Conservation (phyloP, 2,888 invertebrate genomes). For the Apantesis nais region DNA sequence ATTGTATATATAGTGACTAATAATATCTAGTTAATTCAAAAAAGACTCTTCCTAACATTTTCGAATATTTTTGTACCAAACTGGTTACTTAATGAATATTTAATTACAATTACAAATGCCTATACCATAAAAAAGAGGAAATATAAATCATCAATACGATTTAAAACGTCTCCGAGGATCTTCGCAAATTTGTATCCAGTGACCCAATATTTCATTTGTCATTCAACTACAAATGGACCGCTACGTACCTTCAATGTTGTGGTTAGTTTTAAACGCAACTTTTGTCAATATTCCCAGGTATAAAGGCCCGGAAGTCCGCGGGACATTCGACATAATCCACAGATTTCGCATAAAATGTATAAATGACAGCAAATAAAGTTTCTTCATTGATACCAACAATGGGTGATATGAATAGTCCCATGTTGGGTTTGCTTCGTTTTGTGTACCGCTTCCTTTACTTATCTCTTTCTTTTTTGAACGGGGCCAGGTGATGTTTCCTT, state of each 20-base stretch:
- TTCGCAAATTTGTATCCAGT: constrained; percentile 43
- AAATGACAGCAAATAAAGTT: constrained; percentile 78
- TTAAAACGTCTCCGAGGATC: constrained; percentile 38
- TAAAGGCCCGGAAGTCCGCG: constrained; percentile 74
- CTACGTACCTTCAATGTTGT: constrained; percentile 54
- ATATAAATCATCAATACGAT: constrained; percentile 28
- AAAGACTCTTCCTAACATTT: not conserved
- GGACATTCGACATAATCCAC: constrained; percentile 60
- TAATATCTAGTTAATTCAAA: not conserved
- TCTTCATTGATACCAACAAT: constrained; percentile 67
- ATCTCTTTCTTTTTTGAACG: constrained; percentile 45
- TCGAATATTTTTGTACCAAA: not conserved
- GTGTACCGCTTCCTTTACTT: constrained; percentile 52
- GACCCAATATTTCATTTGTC: constrained; percentile 44
- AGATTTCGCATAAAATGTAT: constrained; percentile 65
- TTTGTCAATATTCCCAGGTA: constrained; percentile 56
- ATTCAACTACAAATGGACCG: constrained; percentile 37
- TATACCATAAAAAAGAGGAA: constrained; percentile 17
- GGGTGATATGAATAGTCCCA: constrained; percentile 55
- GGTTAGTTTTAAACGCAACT: constrained; percentile 65
- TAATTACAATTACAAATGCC: not conserved
- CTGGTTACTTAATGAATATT: not conserved
- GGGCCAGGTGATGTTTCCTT: constrained; percentile 52
- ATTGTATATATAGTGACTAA: not conserved
- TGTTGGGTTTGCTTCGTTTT: constrained; percentile 43